Base-by-base conservation (phyloP, 2,113 vertebrate species). In the Ahaetulla prasina region DNA sequence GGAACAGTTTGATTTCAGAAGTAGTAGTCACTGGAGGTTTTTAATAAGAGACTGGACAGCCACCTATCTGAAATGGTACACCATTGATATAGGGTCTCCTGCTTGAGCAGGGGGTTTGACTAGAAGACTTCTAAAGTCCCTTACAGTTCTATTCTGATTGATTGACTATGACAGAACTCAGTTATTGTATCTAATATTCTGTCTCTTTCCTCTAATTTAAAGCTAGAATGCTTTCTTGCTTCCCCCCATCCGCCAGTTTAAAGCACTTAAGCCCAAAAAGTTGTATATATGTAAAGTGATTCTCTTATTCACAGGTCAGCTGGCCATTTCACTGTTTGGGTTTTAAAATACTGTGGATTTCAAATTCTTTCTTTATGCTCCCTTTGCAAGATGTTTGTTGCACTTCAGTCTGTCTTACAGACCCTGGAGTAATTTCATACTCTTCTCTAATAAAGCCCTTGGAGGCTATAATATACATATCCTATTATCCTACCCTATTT, bases 401-500 rank as follows among this genome's bases (percentile, higher is more conserved):
- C 93, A 92, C 90, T 3, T 2, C 94, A 0, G 91, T 93, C 93
- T 91, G 94, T 92, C 90, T 35, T 89, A 0, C 0, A 93, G 94
- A 93, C 94, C 95, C 95, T 87, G 92, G 93, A 47, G 91, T 94
- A 55, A 96, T 96, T 97, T 96, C 97, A 96, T 95, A 95, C 94
- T 89, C 94, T 95, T 94, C 92, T 92, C 96, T 96, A 96, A 97
- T 97, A 93, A 95, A 96, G 94, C 96, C 95, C 95, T 97, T 92
- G 0, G 92, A 94, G 96, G 94, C 96, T 93, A 95, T 93, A 96
- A 94, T 96, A 96, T 95, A 93, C 94, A 96, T 96, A 49, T 93
- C 89, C 96, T 96, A 95, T 98, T 98, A 96, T 98, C 96, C 95
- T 94, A 96, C 97, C 95, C 96, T 96, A 97, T 96, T 97, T 97